These are phyloP conservation scores for Melanotaenia duboulayi DNA, from an alignment of 2,113 vertebrate genomes.

Conservation along the genomic window DNA sequence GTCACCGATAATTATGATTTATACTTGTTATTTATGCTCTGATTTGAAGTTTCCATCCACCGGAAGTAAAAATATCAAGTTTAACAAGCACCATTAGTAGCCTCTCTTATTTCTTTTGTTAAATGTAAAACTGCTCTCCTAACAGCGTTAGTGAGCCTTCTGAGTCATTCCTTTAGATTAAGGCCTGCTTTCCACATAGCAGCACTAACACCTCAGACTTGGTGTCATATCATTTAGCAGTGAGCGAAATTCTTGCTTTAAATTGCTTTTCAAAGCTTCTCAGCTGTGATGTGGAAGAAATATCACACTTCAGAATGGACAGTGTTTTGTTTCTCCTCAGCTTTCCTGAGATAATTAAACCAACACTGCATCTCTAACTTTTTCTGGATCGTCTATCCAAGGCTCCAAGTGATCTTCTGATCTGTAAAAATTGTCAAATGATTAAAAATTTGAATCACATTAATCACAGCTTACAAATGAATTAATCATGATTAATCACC, in stretches of 20 bases:
- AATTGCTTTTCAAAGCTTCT: slow-evolving; percentile 2
- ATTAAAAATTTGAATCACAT: too few relatives aligned
- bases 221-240: neutral
- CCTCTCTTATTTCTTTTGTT: neutral
- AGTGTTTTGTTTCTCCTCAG: neutral
- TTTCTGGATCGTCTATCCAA: neutral
- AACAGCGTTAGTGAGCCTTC: too few relatives aligned
- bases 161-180: neutral
- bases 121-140: neutral
- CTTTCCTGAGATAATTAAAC: slow-evolving; percentile 10
- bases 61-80: too few relatives aligned
- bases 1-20: too few relatives aligned
- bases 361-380: slow-evolving; percentile 8
- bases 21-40: too few relatives aligned
- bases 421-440: too few relatives aligned
- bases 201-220: neutral
- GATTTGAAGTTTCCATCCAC: too few relatives aligned
- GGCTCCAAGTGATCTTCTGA: neutral
- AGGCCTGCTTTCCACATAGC: neutral
- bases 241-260: slow-evolving; percentile 6
- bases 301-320: neutral
- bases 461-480: too few relatives aligned
- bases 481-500: too few relatives aligned
- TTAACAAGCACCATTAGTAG: too few relatives aligned
- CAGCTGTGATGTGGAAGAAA: neutral